Conservation (phyloP, 2,888 invertebrate genomes). For the Coenonympha arcania region DNA sequence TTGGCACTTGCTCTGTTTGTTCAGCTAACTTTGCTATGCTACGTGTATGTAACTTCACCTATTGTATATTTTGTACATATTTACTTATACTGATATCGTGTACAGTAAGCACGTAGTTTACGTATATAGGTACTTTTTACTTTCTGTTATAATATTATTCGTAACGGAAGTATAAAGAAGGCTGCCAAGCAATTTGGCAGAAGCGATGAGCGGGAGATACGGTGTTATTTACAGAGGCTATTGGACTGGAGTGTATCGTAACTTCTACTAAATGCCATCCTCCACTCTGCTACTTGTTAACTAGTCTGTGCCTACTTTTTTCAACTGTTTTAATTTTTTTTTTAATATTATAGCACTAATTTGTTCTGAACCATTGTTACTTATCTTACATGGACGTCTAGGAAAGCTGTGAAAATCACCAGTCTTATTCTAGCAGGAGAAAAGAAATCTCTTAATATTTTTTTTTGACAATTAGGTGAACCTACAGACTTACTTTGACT, state of each 20-base stretch:
- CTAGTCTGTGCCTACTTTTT: constrained; percentile 6
- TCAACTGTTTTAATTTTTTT: background rate
- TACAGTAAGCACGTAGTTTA: background rate
- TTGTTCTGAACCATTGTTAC: too few species aligned
- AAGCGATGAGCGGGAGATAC: constrained; percentile 55
- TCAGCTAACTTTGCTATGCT: too few species aligned
- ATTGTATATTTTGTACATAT: too few species aligned
- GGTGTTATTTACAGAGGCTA: constrained; percentile 63
- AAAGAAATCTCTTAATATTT: too few species aligned
- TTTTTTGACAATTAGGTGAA: too few species aligned
- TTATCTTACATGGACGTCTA: too few species aligned
- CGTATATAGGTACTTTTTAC: background rate
- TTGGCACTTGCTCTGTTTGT: too few species aligned
- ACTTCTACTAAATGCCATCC: constrained; percentile 49
- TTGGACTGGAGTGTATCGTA: constrained; percentile 56
- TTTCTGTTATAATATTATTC: constrained; percentile 64
- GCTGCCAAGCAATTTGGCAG: constrained; percentile 71
- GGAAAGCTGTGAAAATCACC: too few species aligned
- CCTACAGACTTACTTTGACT: too few species aligned
- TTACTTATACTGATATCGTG: background rate
- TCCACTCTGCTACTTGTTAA: constrained; percentile 13
- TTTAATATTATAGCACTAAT: too few species aligned
- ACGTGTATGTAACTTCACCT: too few species aligned
- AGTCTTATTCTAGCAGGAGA: too few species aligned
- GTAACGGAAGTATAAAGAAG: constrained; percentile 64